Base-by-base conservation (phyloP, 2,888 invertebrate genomes). In the Herminia tarsipennalis region DNA sequence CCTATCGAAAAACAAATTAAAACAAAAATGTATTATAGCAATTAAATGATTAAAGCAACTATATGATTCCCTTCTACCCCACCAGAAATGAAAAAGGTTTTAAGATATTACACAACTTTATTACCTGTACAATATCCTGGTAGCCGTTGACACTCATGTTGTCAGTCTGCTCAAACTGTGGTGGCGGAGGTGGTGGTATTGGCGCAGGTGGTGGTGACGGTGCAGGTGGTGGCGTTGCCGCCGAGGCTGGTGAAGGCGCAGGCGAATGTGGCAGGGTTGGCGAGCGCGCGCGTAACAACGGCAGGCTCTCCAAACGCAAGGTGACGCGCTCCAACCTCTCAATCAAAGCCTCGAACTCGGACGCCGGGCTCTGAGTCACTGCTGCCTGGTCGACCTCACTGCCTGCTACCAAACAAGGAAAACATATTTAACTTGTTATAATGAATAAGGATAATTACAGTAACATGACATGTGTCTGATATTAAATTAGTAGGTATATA, bases 71-170 rank as follows among this genome's bases (percentile, higher is more conserved):
- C n/a, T n/a, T n/a, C n/a, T n/a, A n/a, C n/a, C n/a, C n/a, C n/a
- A n/a, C n/a, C n/a, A n/a, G n/a, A n/a, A n/a, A n/a, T n/a, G n/a
- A n/a, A n/a, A n/a, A n/a, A n/a, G n/a, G n/a, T n/a, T n/a, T n/a
- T n/a, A n/a, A 18, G 5, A 18, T 5, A 18, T 5, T 5, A 10
- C 8, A n/a, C 9, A 18, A 20, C 22, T 13, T 12, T 40, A 67
- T 53, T 43, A 92, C 92, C 85, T 88, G 90, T 55, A 96, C 79
- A 56, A 97, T 92, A 77, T 96, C 95, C 73, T 94, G 93, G 80
- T 94, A 97, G 10, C 95, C 96, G 71, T 93, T 92, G 60, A 96
- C 93, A 76, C 96, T 96, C 97, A 97, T 97, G 63, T 73, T 88
- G 78, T 75, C 79, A 16, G 76, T 66, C 18, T 66, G 58, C 17